Conservation (phyloP, 1,140 invertebrate genomes). For the Nomia melanderi region DNA sequence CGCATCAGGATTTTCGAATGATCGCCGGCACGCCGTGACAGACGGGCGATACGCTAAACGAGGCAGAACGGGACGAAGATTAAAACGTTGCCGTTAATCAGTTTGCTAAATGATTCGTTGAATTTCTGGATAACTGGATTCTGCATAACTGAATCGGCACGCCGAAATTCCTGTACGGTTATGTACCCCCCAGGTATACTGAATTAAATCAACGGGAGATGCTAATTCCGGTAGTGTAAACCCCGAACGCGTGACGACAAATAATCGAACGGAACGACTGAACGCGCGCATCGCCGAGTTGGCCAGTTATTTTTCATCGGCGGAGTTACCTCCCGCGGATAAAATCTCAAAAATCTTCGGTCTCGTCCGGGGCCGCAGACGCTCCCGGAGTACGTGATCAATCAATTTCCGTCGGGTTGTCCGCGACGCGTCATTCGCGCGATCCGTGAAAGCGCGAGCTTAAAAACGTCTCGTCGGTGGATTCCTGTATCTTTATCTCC, state of each 20-base stretch:
- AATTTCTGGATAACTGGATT: slow-evolving; percentile 25
- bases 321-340: too few relatives aligned
- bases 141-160: slow-evolving; percentile 1
- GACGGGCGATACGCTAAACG: background rate
- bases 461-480: slow-evolving; percentile 23
- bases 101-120: background rate
- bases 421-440: too few relatives aligned
- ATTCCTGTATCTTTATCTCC: slow-evolving; percentile 53
- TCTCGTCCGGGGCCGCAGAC: too few relatives aligned
- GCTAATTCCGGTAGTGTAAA: background rate
- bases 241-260: background rate
- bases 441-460: slow-evolving; percentile 15
- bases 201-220: slow-evolving; percentile 13
- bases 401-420: too few relatives aligned
- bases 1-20: too few relatives aligned
- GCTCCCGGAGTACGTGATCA: too few relatives aligned
- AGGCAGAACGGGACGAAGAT: background rate
- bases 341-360: too few relatives aligned
- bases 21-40: too few relatives aligned
- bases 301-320: too few relatives aligned
- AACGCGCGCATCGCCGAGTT: too few relatives aligned
- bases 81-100: background rate
- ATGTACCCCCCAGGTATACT: background rate
- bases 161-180: slow-evolving; percentile 34
- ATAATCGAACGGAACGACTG: background rate